Evolutionary conservation across 1,140 invertebrate genomes (phyloP), one percentile per base, ranked within the genome.

Genomic region (Trachelipus rathkii): DNA sequence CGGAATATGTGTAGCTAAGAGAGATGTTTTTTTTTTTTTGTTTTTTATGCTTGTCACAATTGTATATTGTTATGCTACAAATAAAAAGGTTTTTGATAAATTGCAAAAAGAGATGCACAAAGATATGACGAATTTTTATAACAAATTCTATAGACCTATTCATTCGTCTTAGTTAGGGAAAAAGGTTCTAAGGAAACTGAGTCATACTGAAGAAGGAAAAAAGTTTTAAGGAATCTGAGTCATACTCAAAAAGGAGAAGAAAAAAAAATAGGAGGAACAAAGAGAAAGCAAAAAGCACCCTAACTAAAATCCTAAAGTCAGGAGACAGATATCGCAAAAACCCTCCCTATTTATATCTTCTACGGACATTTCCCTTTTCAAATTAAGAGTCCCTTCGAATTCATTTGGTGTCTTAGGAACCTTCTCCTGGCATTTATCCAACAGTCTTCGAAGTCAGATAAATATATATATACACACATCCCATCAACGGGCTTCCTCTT

Each of bases 291-390:
- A 60, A 60, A 60, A 60, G 11, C 50, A 15, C 50, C 50, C 50
- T 19, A 60, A 60, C 11, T 60, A 19, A 60, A 60, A 60, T 15
- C 19, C 50, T 60, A 60, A 60, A 60, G 19, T 19, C 50, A 19
- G 19, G 50, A 60, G 11, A 60, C 50, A 60, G 50, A 60, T 60
- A 60, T 60, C 50, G 50, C 50, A 60, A 60, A 60, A 60, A 60
- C 50, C 50, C 1, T 60, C 50, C 50, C 50, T 60, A 60, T 60
- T 60, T 60, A 60, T 60, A 15, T 60, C 50, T 60, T 60, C 50
- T 60, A 60, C 50, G 50, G 50, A 60, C 50, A 60, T 60, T 60
- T 60, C 50, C 50, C 50, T 60, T 60, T 19, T 60, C 50, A 60
- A 60, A 60, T 60, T 60, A 60, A 60, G 50, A 13, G 50, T 60